Evolutionary conservation across 2,888 invertebrate species (phyloP).

Genomic region (Pimpla rufipes): DNA sequence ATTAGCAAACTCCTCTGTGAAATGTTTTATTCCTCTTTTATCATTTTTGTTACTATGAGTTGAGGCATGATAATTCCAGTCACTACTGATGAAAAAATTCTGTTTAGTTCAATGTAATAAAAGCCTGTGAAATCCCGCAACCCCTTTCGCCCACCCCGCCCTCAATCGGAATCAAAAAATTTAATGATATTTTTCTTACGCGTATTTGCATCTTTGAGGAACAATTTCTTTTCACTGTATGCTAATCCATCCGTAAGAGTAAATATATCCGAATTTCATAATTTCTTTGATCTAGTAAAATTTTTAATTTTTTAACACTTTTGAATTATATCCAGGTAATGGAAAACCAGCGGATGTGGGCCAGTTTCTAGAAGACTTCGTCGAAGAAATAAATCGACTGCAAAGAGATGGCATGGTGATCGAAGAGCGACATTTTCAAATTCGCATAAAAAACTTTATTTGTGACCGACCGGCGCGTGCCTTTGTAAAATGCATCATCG

Average conservation of each 20-base stretch:
- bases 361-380: slow-evolving; percentile 39
- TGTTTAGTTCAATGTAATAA: no score
- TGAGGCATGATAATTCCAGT: no score
- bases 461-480: slow-evolving; percentile 68
- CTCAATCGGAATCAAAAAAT: no score
- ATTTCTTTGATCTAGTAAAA: neutral
- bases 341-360: slow-evolving; percentile 29
- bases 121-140: no score
- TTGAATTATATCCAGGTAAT: slow-evolving; percentile 20
- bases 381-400: slow-evolving; percentile 53
- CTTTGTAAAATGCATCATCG: slow-evolving; percentile 56
- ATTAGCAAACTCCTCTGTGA: no score
- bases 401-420: slow-evolving; percentile 47
- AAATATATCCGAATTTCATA: neutral
- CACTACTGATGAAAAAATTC: no score
- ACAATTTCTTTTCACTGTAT: neutral
- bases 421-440: slow-evolving; percentile 42
- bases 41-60: no score
- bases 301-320: neutral
- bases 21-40: no score
- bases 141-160: no score
- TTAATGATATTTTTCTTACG: no score
- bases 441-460: slow-evolving; percentile 60
- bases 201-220: neutral
- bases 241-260: neutral